A percentile compares a stretch with the other conserved stretches of the same genome.
Conservation (phyloP, 1,140 invertebrate genomes). For the Phymastichus coffea region DNA sequence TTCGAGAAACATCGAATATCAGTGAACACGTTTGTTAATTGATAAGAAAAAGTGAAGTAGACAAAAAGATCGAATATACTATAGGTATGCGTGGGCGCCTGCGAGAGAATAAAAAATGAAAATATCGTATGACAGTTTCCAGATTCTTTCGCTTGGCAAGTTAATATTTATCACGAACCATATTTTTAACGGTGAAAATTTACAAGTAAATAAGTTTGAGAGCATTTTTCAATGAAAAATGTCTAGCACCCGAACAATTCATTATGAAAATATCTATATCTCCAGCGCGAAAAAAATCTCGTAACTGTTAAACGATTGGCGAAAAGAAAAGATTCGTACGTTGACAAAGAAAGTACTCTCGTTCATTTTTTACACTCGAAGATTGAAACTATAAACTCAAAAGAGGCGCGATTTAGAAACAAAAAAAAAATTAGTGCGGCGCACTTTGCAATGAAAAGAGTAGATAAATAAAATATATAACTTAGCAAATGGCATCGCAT, state of each 20-base stretch:
- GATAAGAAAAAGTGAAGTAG: too few relatives aligned
- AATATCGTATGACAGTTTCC: slow-evolving; percentile 22
- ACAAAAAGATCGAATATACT: too few relatives aligned
- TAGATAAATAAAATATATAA: slow-evolving; percentile 2
- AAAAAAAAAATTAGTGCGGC: slow-evolving; percentile 8
- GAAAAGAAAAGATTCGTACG: slow-evolving; percentile 21
- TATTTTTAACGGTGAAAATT: too few relatives aligned
- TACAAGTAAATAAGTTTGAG: too few relatives aligned
- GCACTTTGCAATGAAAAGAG: slow-evolving; percentile 16
- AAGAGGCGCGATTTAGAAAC: slow-evolving; percentile 2
- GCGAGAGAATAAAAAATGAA: neutral
- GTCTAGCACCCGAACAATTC: too few relatives aligned
- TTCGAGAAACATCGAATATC: too few relatives aligned
- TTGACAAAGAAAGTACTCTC: slow-evolving; percentile 26
- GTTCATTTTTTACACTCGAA: slow-evolving; percentile 29
- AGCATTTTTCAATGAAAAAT: too few relatives aligned
- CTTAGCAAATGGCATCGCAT: neutral
- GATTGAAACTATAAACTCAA: neutral
- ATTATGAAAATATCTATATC: too few relatives aligned
- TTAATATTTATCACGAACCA: too few relatives aligned
- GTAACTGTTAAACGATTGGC: slow-evolving; percentile 24
- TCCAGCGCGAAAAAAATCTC: too few relatives aligned
- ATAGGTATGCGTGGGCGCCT: slow-evolving; percentile 19
- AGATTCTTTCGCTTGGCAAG: slow-evolving; percentile 21
- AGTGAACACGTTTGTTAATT: too few relatives aligned